These are phyloP conservation scores for Crenichthys baileyi DNA, from an alignment of 2,797 vertebrate genomes.

Conservation along the genomic window DNA sequence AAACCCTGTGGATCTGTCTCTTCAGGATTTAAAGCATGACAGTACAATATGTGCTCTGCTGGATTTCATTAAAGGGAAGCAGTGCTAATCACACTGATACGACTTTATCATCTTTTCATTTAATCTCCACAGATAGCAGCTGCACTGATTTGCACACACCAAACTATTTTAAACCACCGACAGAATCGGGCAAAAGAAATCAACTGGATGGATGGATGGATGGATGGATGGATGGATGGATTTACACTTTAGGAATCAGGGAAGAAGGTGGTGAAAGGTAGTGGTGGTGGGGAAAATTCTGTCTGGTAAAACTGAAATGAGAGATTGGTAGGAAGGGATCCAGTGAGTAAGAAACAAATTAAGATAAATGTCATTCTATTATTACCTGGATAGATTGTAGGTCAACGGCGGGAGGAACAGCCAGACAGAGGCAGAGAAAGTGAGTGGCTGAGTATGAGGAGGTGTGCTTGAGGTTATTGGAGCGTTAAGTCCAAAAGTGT, in stretches of 20 bases:
- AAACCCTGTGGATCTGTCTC: not conserved
- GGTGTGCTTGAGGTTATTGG: slow-evolving; percentile 48
- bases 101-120: slow-evolving; percentile 47
- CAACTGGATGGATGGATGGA: not conserved
- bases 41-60: slow-evolving; percentile 19
- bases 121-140: slow-evolving; percentile 33
- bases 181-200: not conserved
- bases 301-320: slow-evolving; percentile 23
- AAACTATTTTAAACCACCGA: slow-evolving; percentile 17
- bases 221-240: slow-evolving; percentile 1
- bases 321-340: slow-evolving; percentile 7
- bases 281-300: slow-evolving; percentile 11
- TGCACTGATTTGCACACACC: slow-evolving; percentile 18
- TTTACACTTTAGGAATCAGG: not conserved
- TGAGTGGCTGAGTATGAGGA: slow-evolving; percentile 9
- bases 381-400: slow-evolving; percentile 65
- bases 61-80: slow-evolving; percentile 39
- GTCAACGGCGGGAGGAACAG: slow-evolving; percentile 32
- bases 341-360: slow-evolving; percentile 53
- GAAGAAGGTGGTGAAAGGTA: slow-evolving; percentile 6
- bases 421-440: slow-evolving; percentile 12
- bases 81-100: slow-evolving; percentile 45
- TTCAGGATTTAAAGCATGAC: slow-evolving; percentile 16
- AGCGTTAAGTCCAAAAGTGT: slow-evolving; percentile 39
- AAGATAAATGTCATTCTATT: slow-evolving; percentile 75